These are phyloP conservation scores for Mustela lutreola DNA, from an alignment of 2,113 vertebrate genomes.

Conservation along the genomic window DNA sequence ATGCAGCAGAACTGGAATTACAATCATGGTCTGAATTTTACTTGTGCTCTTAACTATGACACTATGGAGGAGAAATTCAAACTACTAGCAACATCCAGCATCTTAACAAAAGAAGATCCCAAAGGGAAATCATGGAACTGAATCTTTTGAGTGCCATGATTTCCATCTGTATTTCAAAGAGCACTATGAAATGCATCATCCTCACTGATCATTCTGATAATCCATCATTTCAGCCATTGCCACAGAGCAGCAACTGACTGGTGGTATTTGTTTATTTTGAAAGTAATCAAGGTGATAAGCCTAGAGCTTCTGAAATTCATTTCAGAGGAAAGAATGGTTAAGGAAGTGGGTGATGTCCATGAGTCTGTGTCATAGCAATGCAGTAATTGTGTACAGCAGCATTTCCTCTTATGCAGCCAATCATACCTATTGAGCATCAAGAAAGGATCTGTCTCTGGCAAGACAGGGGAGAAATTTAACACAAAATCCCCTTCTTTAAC, in stretches of 20 bases:
- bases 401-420: not conserved
- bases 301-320: slow-evolving; percentile 21
- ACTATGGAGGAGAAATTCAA: not conserved
- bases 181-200: not conserved
- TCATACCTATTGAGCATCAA: not conserved
- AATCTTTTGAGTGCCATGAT: not conserved
- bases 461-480: not conserved
- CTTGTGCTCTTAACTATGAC: not conserved
- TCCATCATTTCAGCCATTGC: not conserved
- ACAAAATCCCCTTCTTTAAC: not conserved
- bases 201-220: not conserved
- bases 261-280: not conserved
- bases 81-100: not conserved
- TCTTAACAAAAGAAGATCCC: not conserved
- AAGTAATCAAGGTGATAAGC: not conserved
- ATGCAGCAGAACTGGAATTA: not conserved
- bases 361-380: not conserved
- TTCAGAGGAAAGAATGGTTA: not conserved
- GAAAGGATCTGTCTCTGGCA: not conserved
- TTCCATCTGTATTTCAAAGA: not conserved
- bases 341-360: not conserved
- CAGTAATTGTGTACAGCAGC: not conserved
- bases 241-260: not conserved
- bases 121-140: not conserved
- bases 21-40: not conserved